Percentiles rank a stretch among this genome's conserved stretches.
Evolutionary conservation across 2,888 invertebrate species (phyloP).

Genomic region (Dugesia japonica): DNA sequence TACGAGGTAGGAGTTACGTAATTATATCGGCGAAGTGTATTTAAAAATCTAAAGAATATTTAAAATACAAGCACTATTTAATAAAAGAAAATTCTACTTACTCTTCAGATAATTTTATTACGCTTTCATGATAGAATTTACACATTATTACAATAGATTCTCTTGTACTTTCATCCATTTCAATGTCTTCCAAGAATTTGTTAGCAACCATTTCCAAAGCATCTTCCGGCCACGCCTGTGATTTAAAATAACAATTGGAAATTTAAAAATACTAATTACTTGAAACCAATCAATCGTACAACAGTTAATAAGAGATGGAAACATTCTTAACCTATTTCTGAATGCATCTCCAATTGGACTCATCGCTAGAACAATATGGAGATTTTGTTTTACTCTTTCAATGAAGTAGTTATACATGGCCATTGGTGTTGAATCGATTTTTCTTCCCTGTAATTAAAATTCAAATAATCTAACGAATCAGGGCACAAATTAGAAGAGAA

Average conservation of each 20-base stretch:
- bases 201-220: conserved; percentile 49
- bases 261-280: conserved; percentile 40
- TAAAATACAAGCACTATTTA: too few relatives aligned
- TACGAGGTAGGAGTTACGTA: conserved; percentile 49
- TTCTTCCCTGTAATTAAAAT: conserved; percentile 35
- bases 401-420: conserved; percentile 49
- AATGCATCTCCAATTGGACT: conserved; percentile 49
- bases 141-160: conserved; percentile 42
- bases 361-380: conserved; percentile 48
- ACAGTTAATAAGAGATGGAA: conserved; percentile 49
- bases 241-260: background rate
- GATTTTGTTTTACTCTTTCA: conserved; percentile 45
- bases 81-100: conserved; percentile 36
- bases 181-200: conserved; percentile 48
- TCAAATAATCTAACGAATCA: too few relatives aligned
- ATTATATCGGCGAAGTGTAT: conserved; percentile 45
- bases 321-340: conserved; percentile 47
- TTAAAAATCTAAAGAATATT: conserved; percentile 57
- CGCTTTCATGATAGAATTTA: conserved; percentile 48
- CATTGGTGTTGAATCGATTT: conserved; percentile 47
- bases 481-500: too few relatives aligned
- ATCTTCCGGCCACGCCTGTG: conserved; percentile 51
- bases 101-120: conserved; percentile 42
- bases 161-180: conserved; percentile 39
- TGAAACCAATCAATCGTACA: conserved; percentile 50